Conservation (phyloP, 64 coral and sea anemone species). For the Cladopsammia gracilis region DNA sequence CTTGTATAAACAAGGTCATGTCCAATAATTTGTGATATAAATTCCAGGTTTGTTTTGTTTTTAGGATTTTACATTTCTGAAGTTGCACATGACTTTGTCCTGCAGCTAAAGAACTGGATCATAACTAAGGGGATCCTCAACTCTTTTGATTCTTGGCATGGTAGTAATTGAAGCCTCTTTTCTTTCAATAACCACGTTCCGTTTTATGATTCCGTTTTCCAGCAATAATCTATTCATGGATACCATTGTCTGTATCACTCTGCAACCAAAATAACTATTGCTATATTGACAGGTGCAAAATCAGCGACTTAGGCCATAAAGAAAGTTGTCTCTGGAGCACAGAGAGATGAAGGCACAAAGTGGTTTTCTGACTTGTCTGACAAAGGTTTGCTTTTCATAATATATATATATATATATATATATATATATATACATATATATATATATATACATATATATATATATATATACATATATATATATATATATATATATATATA, state of each 20-base stretch:
- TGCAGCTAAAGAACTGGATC: neutral
- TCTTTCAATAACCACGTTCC: no score
- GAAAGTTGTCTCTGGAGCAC: conserved; percentile 21
- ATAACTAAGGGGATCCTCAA: neutral
- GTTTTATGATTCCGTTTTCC: neutral
- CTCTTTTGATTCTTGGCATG: conserved; percentile 1
- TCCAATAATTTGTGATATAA: neutral
- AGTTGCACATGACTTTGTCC: conserved; percentile 7
- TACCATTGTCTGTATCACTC: no score
- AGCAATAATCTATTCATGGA: no score
- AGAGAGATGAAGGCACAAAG: conserved; percentile 18
- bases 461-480: no score
- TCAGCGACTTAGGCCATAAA: conserved; percentile 27
- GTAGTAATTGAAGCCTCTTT: neutral
- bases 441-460: no score
- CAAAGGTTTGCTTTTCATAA: conserved; percentile 46
- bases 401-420: neutral
- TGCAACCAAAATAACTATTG: neutral
- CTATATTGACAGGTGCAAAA: conserved; percentile 7
- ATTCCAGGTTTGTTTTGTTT: neutral
- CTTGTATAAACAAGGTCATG: neutral
- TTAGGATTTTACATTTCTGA: neutral
- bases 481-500: no score
- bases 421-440: no score
- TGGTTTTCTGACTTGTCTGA: conserved; percentile 52